Evolutionary conservation across 2,113 vertebrate genomes (phyloP).

Genomic region (Pyrgilauda ruficollis): DNA sequence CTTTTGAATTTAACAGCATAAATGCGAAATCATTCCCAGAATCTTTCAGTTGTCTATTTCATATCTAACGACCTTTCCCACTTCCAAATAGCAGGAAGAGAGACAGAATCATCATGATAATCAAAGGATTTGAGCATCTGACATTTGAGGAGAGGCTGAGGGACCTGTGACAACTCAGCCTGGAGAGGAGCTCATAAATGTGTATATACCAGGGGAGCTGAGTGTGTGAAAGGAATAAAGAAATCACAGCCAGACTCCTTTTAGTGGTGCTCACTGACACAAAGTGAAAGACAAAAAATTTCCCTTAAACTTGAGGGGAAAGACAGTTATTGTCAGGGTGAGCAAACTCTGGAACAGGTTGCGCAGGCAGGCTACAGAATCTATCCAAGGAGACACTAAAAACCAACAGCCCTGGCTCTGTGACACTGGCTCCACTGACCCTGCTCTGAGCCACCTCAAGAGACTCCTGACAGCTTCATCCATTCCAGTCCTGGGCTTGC

Average conservation of each 20-base stretch:
- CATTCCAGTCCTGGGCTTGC: background rate
- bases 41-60: background rate
- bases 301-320: background rate
- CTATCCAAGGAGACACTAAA: background rate
- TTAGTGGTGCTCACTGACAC: background rate
- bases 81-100: background rate
- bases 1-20: background rate
- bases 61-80: background rate
- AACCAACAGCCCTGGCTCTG: accelerated
- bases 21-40: background rate
- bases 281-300: background rate
- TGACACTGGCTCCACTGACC: background rate
- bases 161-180: background rate
- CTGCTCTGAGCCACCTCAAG: background rate
- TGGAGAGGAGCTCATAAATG: background rate
- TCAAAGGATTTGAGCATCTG: background rate
- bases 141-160: background rate
- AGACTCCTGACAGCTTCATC: background rate
- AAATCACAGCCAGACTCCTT: background rate
- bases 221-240: background rate
- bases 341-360: background rate
- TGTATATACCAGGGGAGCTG: too few relatives aligned
- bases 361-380: background rate
- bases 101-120: background rate
- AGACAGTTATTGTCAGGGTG: background rate